Percentiles rank a stretch among this genome's conserved stretches.
Evolutionary conservation across 2,888 invertebrate species (phyloP).

Genomic region (Tupiocoris notatus): DNA sequence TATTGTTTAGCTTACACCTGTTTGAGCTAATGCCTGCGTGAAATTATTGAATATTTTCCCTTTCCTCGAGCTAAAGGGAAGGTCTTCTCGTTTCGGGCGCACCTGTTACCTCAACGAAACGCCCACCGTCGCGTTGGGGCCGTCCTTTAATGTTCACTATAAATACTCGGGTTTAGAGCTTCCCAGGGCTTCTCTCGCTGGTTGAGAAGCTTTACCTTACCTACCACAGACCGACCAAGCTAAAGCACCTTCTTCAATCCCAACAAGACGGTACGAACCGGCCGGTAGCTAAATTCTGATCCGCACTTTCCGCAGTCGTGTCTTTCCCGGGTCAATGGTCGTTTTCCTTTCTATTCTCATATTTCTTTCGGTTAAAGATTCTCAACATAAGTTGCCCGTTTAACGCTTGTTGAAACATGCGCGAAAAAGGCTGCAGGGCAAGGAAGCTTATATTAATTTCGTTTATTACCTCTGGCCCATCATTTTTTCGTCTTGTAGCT

Average conservation of each 20-base stretch:
- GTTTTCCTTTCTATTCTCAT: too few species aligned
- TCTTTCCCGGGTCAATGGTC: too few species aligned
- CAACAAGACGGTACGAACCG: not conserved
- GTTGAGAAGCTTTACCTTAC: not conserved
- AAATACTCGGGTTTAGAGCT: constrained; percentile 10
- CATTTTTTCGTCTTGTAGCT: too few species aligned
- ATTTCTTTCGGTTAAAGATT: too few species aligned
- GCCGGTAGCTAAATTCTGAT: not conserved
- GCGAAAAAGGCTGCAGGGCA: too few species aligned
- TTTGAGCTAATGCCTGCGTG: not conserved
- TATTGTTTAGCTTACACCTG: not conserved
- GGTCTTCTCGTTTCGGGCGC: not conserved
- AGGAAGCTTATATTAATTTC: too few species aligned
- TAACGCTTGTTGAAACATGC: too few species aligned
- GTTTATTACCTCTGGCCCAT: too few species aligned
- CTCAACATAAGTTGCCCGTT: too few species aligned
- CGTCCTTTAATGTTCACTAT: constrained; percentile 1
- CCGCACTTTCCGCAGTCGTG: not conserved
- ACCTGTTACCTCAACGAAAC: not conserved
- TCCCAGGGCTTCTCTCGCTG: not conserved
- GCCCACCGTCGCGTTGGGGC: not conserved
- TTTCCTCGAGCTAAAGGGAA: not conserved
- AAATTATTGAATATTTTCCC: not conserved
- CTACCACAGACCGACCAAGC: not conserved
- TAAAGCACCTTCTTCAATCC: not conserved